Evolutionary conservation across 1,140 invertebrate genomes (phyloP).

Genomic region (Camponotus pennsylvanicus): DNA sequence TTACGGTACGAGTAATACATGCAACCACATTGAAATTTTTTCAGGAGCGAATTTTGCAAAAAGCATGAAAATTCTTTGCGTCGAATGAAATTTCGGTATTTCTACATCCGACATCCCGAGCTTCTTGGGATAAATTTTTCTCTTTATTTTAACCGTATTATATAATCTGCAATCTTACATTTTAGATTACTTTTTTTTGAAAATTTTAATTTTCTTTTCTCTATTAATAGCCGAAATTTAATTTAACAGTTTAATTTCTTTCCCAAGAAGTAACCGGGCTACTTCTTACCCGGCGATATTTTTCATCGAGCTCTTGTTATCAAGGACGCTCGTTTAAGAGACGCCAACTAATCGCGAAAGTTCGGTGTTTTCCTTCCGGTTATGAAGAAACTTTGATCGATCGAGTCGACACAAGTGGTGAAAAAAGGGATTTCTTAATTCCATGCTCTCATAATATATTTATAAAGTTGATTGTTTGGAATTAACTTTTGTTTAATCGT

Average conservation of each 20-base stretch:
- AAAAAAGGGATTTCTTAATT: conserved; percentile 38
- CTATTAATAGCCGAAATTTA: too few relatives aligned
- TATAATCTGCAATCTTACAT: too few relatives aligned
- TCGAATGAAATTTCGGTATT: background rate
- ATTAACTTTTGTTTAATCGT: conserved; percentile 7
- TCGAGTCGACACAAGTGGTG: background rate
- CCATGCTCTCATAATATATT: background rate
- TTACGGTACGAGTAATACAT: conserved; percentile 3
- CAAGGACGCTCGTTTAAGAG: background rate
- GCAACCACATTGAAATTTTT: background rate
- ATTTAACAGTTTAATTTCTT: background rate
- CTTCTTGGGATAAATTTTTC: background rate
- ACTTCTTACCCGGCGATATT: background rate
- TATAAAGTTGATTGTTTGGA: conserved; percentile 6
- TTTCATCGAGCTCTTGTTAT: conserved; percentile 14
- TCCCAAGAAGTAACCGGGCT: background rate
- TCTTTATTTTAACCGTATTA: background rate
- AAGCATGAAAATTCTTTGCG: conserved; percentile 20
- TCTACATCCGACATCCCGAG: background rate
- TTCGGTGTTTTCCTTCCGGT: conserved; percentile 13
- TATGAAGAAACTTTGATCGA: conserved; percentile 23
- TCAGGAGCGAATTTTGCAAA: background rate
- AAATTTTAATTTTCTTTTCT: too few relatives aligned
- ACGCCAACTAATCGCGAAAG: conserved; percentile 27
- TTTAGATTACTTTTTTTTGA: too few relatives aligned